Base-by-base conservation (phyloP, 2,888 invertebrate species). In the Diloba caeruleocephala region DNA sequence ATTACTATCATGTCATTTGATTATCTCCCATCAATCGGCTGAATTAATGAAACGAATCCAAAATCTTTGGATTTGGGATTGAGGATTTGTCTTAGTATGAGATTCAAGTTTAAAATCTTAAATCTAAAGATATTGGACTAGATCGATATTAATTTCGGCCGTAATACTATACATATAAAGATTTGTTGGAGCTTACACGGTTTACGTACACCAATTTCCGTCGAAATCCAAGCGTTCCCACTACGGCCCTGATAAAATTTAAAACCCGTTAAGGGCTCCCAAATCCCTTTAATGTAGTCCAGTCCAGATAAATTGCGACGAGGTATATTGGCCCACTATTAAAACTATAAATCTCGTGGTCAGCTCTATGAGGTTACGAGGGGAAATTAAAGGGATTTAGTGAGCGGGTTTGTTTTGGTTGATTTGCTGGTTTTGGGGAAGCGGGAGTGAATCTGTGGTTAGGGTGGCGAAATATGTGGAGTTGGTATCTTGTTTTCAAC, bases 271-370 rank as follows among this genome's bases (percentile, higher is more conserved):
- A 76, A 77, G 74, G 76, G 72, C 56, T 51, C 32, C 49, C 34
- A 53, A 76, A 79, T 79, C 82, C 83, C 83, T 83, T 86, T 87
- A 88, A 88, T 88, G 80, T 82, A 85, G 82, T 82, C 76, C 57
- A 58, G 58, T 45, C 44, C 74, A 81, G 83, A 86, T 88, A 87
- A 87, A 89, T 88, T 78, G 86, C 76, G 14, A 21, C 43, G n/a
- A n/a, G 28, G 46, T 66, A 62, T 81, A 85, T 87, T 86, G 85
- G 81, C 74, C 65, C 75, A 78, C 89, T 89, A 91, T 90, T 91
- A 89, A 86, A 85, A 80, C 89, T 77, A 88, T 91, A 90, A 90
- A 91, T 91, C 88, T 88, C 76, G 60, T 45, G 68, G 71, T 74
- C 74, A 71, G 65, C 67, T 70, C 74, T 70, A 71, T 73, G 70